Evolutionary conservation across 2,797 vertebrate genomes (phyloP).

Genomic region (Masticophis lateralis): DNA sequence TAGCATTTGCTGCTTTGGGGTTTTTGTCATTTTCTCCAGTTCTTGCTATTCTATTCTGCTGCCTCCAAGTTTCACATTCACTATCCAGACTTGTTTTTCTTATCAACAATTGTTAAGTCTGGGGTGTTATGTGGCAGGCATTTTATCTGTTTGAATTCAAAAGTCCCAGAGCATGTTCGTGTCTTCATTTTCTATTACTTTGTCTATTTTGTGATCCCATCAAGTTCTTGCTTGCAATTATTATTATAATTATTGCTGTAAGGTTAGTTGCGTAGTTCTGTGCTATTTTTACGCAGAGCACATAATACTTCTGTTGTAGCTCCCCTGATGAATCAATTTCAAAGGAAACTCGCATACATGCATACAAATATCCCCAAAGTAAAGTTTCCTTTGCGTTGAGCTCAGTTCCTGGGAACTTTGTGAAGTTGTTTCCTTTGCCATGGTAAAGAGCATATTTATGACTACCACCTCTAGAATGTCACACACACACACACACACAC

Average conservation of each 20-base stretch:
- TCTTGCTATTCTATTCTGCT: background rate
- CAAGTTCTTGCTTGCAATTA: background rate
- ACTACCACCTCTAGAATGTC: background rate
- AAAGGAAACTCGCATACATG: background rate
- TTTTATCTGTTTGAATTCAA: background rate
- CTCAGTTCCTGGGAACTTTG: background rate
- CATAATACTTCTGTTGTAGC: background rate
- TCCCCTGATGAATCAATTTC: background rate
- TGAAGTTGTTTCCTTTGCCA: background rate
- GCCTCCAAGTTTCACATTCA: background rate
- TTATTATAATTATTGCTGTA: background rate
- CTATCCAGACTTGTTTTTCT: background rate
- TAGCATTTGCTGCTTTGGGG: background rate
- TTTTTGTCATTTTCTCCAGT: background rate
- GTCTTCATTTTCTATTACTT: background rate
- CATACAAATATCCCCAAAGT: background rate
- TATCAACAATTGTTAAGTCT: background rate
- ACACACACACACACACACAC: too few species aligned
- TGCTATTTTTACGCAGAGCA: background rate
- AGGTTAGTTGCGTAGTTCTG: background rate
- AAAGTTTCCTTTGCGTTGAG: background rate
- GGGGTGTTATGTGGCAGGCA: background rate
- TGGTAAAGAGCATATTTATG: background rate
- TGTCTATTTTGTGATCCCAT: background rate
- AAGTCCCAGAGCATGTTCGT: background rate